A percentile compares a stretch with the other conserved stretches of the same genome.
These are phyloP conservation scores for Cecropterus lyciades DNA, from an alignment of 1,140 invertebrate species.

Conservation along the genomic window DNA sequence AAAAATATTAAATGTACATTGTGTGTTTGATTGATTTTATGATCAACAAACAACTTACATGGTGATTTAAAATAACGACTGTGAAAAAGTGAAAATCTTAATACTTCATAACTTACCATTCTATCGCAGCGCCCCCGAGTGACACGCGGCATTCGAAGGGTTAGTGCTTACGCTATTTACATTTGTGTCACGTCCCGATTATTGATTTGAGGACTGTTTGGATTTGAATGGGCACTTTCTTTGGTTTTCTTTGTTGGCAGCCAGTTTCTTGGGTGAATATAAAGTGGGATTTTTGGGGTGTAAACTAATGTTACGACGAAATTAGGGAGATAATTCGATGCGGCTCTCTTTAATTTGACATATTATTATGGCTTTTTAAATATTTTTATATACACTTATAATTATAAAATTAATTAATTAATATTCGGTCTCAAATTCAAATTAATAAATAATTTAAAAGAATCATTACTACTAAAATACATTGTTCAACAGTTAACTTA, in stretches of 20 bases:
- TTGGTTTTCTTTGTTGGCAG: background rate
- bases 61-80: background rate
- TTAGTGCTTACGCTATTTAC: constrained; percentile 6
- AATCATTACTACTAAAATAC: too few relatives aligned
- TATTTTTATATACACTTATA: too few relatives aligned
- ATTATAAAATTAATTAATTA: too few relatives aligned
- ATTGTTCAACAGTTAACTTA: too few relatives aligned
- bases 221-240: constrained; percentile 21
- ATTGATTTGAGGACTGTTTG: constrained; percentile 28
- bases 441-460: too few relatives aligned
- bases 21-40: too few relatives aligned
- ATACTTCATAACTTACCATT: constrained; percentile 1
- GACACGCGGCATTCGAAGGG: constrained; percentile 8
- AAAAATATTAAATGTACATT: too few relatives aligned
- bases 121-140: background rate
- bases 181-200: constrained; percentile 13
- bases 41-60: too few relatives aligned
- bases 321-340: too few relatives aligned
- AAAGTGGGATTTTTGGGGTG: background rate
- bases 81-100: background rate
- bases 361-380: too few relatives aligned
- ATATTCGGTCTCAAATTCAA: too few relatives aligned
- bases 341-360: too few relatives aligned
- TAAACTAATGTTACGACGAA: background rate
- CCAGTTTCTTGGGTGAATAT: background rate